Conservation (phyloP, 1,140 invertebrate species). For the Neuroterus valhalla region DNA sequence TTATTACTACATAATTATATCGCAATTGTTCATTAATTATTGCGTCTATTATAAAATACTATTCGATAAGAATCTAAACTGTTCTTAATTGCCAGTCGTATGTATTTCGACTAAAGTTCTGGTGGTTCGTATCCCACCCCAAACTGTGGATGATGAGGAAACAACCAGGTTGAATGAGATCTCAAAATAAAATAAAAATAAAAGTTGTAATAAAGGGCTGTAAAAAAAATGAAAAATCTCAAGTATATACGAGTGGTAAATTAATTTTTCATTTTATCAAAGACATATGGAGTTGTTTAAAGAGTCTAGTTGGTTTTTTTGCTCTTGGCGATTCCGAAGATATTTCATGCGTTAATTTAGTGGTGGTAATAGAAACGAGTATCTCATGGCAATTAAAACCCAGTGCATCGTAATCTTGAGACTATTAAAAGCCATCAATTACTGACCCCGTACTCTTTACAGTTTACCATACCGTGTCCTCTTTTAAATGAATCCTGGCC, state of each 20-base stretch:
- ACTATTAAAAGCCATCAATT: constrained; percentile 31
- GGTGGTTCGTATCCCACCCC: too few relatives aligned
- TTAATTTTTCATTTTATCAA: neutral
- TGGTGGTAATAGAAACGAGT: constrained; percentile 20
- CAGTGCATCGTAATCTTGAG: constrained; percentile 21
- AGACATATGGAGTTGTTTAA: neutral
- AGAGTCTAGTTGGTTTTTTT: neutral
- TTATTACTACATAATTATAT: too few relatives aligned
- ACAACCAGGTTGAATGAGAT: too few relatives aligned
- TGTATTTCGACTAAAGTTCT: too few relatives aligned
- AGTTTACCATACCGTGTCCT: constrained; percentile 24
- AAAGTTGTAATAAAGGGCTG: too few relatives aligned
- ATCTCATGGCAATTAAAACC: constrained; percentile 29
- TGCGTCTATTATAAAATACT: too few relatives aligned
- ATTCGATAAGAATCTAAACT: too few relatives aligned
- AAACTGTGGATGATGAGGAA: too few relatives aligned
- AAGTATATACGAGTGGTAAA: neutral
- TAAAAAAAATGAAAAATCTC: too few relatives aligned
- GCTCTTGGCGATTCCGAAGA: constrained; percentile 1
- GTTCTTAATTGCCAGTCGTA: too few relatives aligned
- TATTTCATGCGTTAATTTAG: constrained; percentile 30
- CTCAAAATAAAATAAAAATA: too few relatives aligned
- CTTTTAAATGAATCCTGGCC: constrained; percentile 22
- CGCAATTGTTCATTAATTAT: too few relatives aligned
- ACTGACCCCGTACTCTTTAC: constrained; percentile 16